Evolutionary conservation across 2,797 vertebrate species (phyloP), one percentile per base, ranked within the genome.

Genomic region (Euthynnus affinis): DNA sequence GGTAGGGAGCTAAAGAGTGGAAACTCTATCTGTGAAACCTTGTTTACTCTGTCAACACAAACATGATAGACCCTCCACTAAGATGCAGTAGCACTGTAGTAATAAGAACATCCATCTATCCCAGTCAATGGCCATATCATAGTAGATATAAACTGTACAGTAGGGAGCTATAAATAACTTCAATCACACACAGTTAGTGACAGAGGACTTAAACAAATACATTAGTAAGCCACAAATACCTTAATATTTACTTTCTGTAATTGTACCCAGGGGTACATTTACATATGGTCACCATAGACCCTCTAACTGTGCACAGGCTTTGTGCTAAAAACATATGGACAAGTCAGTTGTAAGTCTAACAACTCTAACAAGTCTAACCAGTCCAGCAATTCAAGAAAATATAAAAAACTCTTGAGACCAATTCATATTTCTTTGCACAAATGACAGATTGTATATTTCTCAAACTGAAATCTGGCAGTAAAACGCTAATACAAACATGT

Each of bases 21-120:
- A 94, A 94, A 94, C 89, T 87, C 81, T 86, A 92, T 93, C 90
- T 92, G 88, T 87, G 83, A 88, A 88, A 76, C 67, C 88, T 85
- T 94, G 83, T 93, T 95, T 94, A 92, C 92, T 93, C 91, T 93
- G 94, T 93, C 85, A 94, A 89, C 80, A 94, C 71, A 83, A 86
- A 88, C 59, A 81, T 87, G 73, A 88, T 86, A 82, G 84, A 85
- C 69, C 71, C 86, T 83, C 81, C 81, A 82, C 86, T 80, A 85
- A 91, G 91, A 92, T 80, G 74, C 66, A 87, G 75, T 48, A 83
- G 82, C 46, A 71, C 66, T 82, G 74, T 66, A 68, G 63, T 63
- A 59, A 80, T 55, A 82, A 84, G 71, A 62, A 70, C 42, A 66
- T 87, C 76, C 66, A 82, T 82, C 80, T 78, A 42, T 75, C 80